phyloP scores from a whole-genome alignment of 2,113 vertebrate genomes.

The Eclectus roratus region DNA sequence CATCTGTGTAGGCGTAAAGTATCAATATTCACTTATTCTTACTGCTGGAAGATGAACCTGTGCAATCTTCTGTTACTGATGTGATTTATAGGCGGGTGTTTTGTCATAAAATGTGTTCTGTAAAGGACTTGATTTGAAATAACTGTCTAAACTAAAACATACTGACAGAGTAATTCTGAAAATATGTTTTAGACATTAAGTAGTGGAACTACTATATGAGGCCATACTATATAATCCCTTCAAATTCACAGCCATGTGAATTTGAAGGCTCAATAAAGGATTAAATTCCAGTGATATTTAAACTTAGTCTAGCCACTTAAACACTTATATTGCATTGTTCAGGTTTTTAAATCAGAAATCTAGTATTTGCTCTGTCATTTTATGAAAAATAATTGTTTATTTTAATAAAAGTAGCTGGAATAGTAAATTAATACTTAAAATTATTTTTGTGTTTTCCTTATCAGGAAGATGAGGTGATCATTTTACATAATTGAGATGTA shows the following conservation, averaged over 20 bases:
- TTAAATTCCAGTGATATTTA: background rate
- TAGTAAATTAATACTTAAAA: slow-evolving; percentile 73
- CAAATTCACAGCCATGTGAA: background rate
- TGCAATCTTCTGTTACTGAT: background rate
- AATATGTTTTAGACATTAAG: background rate
- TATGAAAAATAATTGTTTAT: background rate
- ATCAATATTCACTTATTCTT: background rate
- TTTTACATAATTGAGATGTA: slow-evolving; percentile 70
- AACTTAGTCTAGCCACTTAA: background rate
- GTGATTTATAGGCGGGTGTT: background rate
- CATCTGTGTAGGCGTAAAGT: background rate
- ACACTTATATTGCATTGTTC: background rate
- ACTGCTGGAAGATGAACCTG: background rate
- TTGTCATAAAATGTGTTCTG: background rate
- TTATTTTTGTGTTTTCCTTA: slow-evolving; percentile 79
- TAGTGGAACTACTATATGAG: background rate
- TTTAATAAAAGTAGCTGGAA: slow-evolving; percentile 12
- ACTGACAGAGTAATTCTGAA: background rate
- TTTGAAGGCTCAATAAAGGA: background rate
- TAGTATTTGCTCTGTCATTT: background rate
- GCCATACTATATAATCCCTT: background rate
- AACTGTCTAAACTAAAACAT: background rate
- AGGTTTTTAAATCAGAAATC: background rate
- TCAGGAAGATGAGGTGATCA: slow-evolving; percentile 96
- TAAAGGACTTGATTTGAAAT: background rate